Conservation (phyloP, 2,888 invertebrate species). For the Lutraria lutraria region DNA sequence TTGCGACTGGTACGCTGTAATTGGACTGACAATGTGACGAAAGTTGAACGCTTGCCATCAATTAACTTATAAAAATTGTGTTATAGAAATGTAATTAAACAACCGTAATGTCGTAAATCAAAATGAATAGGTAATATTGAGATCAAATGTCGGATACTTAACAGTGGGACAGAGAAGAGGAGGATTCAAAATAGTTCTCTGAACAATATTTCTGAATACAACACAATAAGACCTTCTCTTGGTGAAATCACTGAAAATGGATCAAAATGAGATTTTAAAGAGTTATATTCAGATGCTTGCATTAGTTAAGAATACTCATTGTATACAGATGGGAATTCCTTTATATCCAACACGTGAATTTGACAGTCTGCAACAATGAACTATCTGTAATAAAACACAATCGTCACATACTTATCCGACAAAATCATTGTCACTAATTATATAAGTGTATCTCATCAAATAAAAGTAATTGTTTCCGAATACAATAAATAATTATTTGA, state of each 20-base stretch:
- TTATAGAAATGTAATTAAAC: slow-evolving; percentile 23
- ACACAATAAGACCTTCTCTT: background rate
- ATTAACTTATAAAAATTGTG: background rate
- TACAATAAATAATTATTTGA: no score
- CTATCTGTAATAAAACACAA: no score
- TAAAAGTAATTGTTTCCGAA: no score
- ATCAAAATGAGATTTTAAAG: background rate
- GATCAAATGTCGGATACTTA: background rate
- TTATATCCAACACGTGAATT: no score
- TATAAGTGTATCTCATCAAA: no score
- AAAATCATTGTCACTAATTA: no score
- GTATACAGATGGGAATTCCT: no score
- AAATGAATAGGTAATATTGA: background rate
- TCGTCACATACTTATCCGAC: no score
- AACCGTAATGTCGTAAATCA: background rate
- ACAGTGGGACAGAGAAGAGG: background rate
- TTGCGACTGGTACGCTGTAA: slow-evolving; percentile 30
- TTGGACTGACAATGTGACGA: slow-evolving; percentile 21
- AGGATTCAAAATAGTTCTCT: background rate
- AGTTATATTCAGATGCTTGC: background rate
- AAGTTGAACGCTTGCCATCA: background rate
- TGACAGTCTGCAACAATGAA: no score
- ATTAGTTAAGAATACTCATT: no score
- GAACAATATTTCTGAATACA: background rate
- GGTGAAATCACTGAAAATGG: background rate